phyloP scores from a whole-genome alignment of 2,797 vertebrate species.

The Macropus fuliginosus region DNA sequence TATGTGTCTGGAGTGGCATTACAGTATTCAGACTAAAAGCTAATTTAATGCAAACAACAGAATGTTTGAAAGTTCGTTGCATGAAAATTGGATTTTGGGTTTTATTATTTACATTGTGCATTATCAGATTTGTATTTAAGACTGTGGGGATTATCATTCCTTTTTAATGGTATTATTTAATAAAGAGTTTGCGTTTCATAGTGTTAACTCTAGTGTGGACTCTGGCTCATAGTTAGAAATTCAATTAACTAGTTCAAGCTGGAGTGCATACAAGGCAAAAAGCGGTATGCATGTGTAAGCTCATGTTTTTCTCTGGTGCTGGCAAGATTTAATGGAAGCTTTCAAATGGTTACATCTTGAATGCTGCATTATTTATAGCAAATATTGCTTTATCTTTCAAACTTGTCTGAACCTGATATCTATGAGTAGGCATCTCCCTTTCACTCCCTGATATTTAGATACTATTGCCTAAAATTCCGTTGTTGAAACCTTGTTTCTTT shows the following conservation, averaged over 20 bases:
- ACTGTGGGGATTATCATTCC: slow-evolving; percentile 81
- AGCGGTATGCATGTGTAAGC: slow-evolving; percentile 78
- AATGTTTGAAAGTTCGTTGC: slow-evolving; percentile 78
- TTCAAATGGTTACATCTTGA: slow-evolving; percentile 4
- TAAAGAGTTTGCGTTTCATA: slow-evolving; percentile 79
- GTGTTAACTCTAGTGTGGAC: slow-evolving; percentile 65
- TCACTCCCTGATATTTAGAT: not conserved
- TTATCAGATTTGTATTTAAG: slow-evolving; percentile 82
- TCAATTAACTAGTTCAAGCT: slow-evolving; percentile 77
- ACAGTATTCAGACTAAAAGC: slow-evolving; percentile 71
- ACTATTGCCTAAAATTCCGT: not conserved
- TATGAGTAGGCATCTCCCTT: fast-evolving
- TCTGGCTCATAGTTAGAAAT: slow-evolving; percentile 77
- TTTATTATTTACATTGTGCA: slow-evolving; percentile 81
- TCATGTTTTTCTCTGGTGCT: slow-evolving; percentile 70
- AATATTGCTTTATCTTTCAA: slow-evolving; percentile 11
- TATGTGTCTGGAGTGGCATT: slow-evolving; percentile 63
- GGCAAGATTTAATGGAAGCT: slow-evolving; percentile 57
- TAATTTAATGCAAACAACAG: slow-evolving; percentile 75
- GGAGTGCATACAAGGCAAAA: slow-evolving; percentile 54
- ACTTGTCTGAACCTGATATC: not conserved
- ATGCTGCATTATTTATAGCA: slow-evolving; percentile 38
- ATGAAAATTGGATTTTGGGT: slow-evolving; percentile 83
- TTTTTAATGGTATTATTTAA: slow-evolving; percentile 83
- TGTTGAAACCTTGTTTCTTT: fast-evolving